Conservation (phyloP, 2,888 invertebrate species). For the Tipula confusa region DNA sequence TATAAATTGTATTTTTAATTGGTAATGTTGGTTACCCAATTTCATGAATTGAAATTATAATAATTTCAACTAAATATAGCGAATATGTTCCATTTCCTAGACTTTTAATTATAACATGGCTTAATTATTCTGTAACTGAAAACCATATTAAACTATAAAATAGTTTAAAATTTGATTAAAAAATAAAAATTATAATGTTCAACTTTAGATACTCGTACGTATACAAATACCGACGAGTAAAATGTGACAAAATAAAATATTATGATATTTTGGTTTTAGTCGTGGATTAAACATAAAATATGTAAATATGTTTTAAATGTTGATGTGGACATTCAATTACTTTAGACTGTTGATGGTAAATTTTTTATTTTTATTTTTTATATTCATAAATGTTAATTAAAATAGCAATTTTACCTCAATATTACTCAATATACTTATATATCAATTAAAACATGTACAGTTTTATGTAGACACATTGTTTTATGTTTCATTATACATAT, state of each 20-base stretch:
- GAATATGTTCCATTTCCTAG: neutral
- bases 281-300: neutral
- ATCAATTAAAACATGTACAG: too few species aligned
- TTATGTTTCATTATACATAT: too few species aligned
- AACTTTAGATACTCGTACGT: neutral
- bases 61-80: neutral
- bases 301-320: neutral
- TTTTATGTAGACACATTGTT: too few species aligned
- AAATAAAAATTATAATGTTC: neutral
- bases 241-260: neutral
- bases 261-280: neutral
- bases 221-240: too few species aligned
- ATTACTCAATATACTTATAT: too few species aligned
- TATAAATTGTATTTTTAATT: neutral
- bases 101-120: neutral
- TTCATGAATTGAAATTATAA: neutral
- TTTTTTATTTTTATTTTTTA: too few species aligned
- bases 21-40: neutral
- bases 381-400: too few species aligned
- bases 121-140: neutral
- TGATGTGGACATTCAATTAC: neutral
- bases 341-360: too few species aligned
- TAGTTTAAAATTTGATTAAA: neutral
- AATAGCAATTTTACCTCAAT: too few species aligned
- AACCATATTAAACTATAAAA: constrained; percentile 1